Base-by-base conservation (phyloP, 2,113 vertebrate species). In the Labeo catla region DNA sequence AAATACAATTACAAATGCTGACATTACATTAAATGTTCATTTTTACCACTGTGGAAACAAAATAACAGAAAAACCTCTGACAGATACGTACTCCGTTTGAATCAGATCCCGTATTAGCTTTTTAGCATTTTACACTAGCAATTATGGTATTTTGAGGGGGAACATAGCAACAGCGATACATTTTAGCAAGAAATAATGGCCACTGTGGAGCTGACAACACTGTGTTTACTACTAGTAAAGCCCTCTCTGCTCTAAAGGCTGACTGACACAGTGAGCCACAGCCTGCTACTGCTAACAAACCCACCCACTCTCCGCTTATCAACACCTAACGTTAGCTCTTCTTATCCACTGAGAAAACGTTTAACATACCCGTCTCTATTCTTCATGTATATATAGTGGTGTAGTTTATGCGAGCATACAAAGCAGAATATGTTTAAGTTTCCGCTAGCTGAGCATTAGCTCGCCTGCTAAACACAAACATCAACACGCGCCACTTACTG, bases 401-500 rank as follows among this genome's bases (percentile, higher is more conserved):
- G 23, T 65, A 21, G 9, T 15, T 7, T 23, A 28, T 8, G 50
- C 4, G 28, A 59, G 39, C 4, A 54, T 52, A 21, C 5, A 57
- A 1, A 59, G 6, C 11, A 73, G 4, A 84, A 45, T 11, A 59
- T 54, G 82, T 63, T 45, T 77, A 8, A 54, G 28, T 77, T 80
- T 80, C 52, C 28, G 77, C 36, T 80, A 11, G 77, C 39, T 12
- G 68, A 43, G 45, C 15, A n/a, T 74, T 84, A 84, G 82, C 82
- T 57, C 49, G 34, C 34, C 28, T 45, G 82, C 82, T 84, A 84
- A 74, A 84, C 49, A 68, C 65, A 82, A 82, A 82, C 81, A 73
- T 72, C 81, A 83, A 83, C 81, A 72, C 50, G 36, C 47, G 65
- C 34, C n/a, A 70, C 82, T 84, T 84, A 84, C 81, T 43, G 82